Base-by-base conservation (phyloP, 1,140 invertebrate genomes). In the Zaprionus vittiger region DNA sequence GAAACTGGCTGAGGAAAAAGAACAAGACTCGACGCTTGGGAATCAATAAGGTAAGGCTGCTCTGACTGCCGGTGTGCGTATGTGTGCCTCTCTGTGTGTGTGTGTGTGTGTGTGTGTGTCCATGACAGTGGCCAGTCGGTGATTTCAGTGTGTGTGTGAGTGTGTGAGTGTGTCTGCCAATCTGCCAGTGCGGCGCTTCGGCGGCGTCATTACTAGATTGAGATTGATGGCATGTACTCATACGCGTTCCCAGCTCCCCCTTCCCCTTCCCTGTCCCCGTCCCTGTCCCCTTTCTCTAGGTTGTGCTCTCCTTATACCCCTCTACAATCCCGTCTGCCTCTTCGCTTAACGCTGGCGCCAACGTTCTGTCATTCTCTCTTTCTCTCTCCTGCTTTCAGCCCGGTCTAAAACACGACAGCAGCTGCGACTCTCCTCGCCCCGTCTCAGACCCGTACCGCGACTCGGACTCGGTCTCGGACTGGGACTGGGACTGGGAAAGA, bases 131-230 rank as follows among this genome's bases (percentile, higher is more conserved):
- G 31, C 31, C 31, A 34, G 31, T 34, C 31, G 31, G 31, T 34
- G 31, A 34, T 34, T 34, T 34, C 2, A 34, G 12, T 47, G 34
- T 56, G 34, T 66, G n/a, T 41, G 34, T 56, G 54, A 57, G 26
- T 44, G 37, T 63, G 37, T 67, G 64, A 17, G 37, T 37, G 28
- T 37, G 52, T 63, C 47, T 68, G 55, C 64, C 74, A 37, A 34
- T 47, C 60, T 80, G 52, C 54, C 47, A 52, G 73, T 69, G 80
- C 78, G 77, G 80, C 80, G 78, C 84, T 89, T 75, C 68, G 31
- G 81, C 74, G 74, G 79, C 81, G 84, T 87, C 84, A 87, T 87
- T 87, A 89, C 78, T 80, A 89, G 84, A 87, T 87, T 87, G 83
- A 87, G 83, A 87, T 87, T 87, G 84, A 87, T 89, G 84, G 84